Conservation (phyloP, 2,888 invertebrate species). For the Disparrhopalites patrizii region DNA sequence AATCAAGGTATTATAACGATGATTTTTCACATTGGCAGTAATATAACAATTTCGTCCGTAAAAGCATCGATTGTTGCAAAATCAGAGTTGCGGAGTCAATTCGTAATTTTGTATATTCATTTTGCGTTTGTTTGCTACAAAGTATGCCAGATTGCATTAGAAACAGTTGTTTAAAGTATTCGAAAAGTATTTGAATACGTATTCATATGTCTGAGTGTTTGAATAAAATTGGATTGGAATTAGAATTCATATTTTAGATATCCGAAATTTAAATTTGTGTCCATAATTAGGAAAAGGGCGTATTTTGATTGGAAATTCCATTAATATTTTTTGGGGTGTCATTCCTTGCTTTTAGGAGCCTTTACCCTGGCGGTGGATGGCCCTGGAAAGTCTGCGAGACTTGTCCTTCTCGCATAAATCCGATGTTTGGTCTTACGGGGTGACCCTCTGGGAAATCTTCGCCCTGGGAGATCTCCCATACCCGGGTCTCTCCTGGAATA, state of each 20-base stretch:
- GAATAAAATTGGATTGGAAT: too few species aligned
- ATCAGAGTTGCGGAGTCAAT: too few species aligned
- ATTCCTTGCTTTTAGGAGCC: constrained; percentile 13
- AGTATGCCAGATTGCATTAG: too few species aligned
- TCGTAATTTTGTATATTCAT: too few species aligned
- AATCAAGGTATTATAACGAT: too few species aligned
- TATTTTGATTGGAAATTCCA: too few species aligned
- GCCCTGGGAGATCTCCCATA: constrained; percentile 19
- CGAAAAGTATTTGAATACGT: too few species aligned
- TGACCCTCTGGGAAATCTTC: constrained; percentile 21
- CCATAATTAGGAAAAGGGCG: background rate
- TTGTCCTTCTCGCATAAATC: constrained; percentile 16
- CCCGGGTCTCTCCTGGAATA: constrained; percentile 19
- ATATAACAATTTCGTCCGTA: too few species aligned
- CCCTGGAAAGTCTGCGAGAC: constrained; percentile 29
- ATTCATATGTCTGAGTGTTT: too few species aligned
- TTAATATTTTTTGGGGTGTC: background rate
- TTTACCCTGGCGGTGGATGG: constrained; percentile 39
- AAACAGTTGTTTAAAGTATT: too few species aligned
- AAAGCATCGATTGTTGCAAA: too few species aligned
- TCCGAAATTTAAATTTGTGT: background rate
- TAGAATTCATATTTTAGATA: background rate
- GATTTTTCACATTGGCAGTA: too few species aligned
- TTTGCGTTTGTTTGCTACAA: background rate
- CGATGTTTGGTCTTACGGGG: constrained; percentile 30